Conservation (phyloP, 2,797 vertebrate genomes). For the Lates japonicus region DNA sequence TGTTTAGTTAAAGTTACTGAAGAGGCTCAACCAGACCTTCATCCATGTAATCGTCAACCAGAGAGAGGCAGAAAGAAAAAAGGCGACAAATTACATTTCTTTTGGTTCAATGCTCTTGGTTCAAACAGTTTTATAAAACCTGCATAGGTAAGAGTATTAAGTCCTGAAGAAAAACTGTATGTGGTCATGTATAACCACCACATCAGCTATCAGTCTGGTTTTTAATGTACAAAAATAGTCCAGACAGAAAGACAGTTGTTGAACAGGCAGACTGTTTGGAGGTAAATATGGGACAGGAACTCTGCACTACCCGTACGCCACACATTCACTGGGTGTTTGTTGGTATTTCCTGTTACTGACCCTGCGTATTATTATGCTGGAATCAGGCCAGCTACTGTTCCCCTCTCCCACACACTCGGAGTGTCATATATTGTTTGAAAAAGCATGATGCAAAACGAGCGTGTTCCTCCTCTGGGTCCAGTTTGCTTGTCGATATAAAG, state of each 20-base stretch:
- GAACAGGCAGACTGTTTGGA: slow-evolving; percentile 45
- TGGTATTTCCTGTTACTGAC: slow-evolving; percentile 76
- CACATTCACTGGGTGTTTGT: slow-evolving; percentile 64
- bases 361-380: slow-evolving; percentile 69
- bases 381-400: slow-evolving; percentile 69
- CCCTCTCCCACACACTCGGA: slow-evolving; percentile 53
- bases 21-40: slow-evolving; percentile 50
- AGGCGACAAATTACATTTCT: not conserved
- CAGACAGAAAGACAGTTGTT: slow-evolving; percentile 47
- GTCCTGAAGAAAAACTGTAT: not conserved
- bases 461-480: not conserved
- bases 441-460: not conserved
- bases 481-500: not conserved
- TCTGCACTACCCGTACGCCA: slow-evolving; percentile 45
- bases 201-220: not conserved
- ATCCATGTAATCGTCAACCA: slow-evolving; percentile 52
- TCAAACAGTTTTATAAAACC: not conserved
- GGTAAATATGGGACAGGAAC: slow-evolving; percentile 62
- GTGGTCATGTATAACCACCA: not conserved
- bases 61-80: slow-evolving; percentile 3
- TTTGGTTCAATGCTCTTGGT: not conserved
- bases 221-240: slow-evolving; percentile 52
- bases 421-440: slow-evolving; percentile 1
- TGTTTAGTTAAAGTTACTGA: slow-evolving; percentile 37
- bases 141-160: not conserved